Evolutionary conservation across 2,797 vertebrate species (phyloP).

Genomic region (Galagoides demidoff): DNA sequence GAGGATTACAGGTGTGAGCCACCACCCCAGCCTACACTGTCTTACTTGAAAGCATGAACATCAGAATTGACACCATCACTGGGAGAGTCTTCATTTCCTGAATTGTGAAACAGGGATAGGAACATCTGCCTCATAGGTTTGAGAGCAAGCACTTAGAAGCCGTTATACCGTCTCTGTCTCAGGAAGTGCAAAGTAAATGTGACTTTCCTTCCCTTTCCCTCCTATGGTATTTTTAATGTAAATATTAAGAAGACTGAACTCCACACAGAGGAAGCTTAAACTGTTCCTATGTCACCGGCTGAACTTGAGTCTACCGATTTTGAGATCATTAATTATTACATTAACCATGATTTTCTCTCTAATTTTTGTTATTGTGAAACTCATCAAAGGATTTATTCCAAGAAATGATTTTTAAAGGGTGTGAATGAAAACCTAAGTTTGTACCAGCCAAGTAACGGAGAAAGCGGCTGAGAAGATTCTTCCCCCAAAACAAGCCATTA

Average conservation of each 20-base stretch:
- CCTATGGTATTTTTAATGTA: neutral
- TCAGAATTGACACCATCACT: neutral
- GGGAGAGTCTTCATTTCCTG: neutral
- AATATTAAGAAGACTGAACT: neutral
- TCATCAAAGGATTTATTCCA: constrained; percentile 43
- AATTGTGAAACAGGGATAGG: neutral
- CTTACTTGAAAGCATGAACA: neutral
- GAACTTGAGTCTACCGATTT: neutral
- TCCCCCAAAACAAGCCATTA: neutral
- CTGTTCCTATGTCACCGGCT: neutral
- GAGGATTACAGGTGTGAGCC: too few species aligned
- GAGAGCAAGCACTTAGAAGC: neutral
- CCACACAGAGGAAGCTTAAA: neutral
- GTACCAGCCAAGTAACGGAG: constrained; percentile 36
- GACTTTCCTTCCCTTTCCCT: neutral
- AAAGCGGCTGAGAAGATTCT: constrained; percentile 52
- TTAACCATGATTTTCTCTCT: constrained; percentile 36
- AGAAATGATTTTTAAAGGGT: constrained; percentile 46
- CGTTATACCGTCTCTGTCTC: neutral
- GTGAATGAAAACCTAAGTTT: constrained; percentile 66
- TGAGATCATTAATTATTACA: constrained; percentile 31
- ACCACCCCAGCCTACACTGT: neutral
- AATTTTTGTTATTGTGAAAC: constrained; percentile 58
- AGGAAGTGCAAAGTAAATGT: neutral
- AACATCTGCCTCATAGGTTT: neutral